Evolutionary conservation across 1,140 invertebrate genomes (phyloP).

Genomic region (Drosophila carrolli): DNA sequence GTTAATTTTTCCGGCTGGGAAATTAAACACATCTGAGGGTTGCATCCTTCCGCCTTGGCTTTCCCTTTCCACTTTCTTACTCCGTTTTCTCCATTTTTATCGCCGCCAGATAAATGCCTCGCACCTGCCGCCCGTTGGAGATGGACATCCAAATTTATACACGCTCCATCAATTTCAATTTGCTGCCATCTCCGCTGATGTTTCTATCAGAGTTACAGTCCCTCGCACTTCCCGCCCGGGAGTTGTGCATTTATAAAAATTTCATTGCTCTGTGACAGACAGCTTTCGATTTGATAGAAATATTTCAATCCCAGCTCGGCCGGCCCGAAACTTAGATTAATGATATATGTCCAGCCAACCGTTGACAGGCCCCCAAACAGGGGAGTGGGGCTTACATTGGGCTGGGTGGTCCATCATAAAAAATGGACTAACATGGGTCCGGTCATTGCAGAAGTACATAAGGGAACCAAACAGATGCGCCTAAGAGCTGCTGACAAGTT

Average conservation of each 20-base stretch:
- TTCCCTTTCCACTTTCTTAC: conserved; percentile 2
- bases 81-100: conserved; percentile 38
- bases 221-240: conserved; percentile 8
- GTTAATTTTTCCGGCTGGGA: conserved; percentile 46
- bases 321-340: conserved; percentile 70
- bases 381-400: not conserved
- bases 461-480: conserved; percentile 12
- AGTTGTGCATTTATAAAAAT: conserved; percentile 79
- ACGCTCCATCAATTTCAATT: conserved; percentile 79
- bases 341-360: conserved; percentile 60
- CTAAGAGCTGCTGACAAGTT: conserved; percentile 65
- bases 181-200: conserved; percentile 52
- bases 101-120: conserved; percentile 56
- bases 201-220: conserved; percentile 59
- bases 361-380: conserved; percentile 56
- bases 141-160: conserved; percentile 68
- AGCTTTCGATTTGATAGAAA: conserved; percentile 83
- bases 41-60: conserved; percentile 48
- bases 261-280: conserved; percentile 81
- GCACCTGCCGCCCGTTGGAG: conserved; percentile 65
- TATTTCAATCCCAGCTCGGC: conserved; percentile 70
- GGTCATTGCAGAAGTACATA: conserved; percentile 11
- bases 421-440: conserved; percentile 41
- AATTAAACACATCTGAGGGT: conserved; percentile 47
- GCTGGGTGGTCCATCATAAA: conserved; percentile 35